Conservation (phyloP, 2,888 invertebrate genomes). For the Azorinus chamasolen region DNA sequence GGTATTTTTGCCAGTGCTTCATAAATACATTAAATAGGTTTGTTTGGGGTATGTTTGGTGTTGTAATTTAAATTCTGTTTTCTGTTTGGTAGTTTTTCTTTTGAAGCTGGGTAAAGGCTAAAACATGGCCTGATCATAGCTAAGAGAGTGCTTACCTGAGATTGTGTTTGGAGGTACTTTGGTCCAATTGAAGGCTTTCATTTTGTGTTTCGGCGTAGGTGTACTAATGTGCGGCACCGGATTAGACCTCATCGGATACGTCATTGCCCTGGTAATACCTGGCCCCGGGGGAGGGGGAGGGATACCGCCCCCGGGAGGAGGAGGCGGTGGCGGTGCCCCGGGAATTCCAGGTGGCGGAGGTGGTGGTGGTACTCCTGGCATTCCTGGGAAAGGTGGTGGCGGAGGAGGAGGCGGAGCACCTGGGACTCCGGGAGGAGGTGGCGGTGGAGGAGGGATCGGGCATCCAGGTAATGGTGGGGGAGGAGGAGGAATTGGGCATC, state of each 20-base stretch:
- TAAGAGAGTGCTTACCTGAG: constrained; percentile 72
- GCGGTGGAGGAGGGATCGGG: constrained; percentile 81
- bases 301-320: constrained; percentile 69
- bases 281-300: constrained; percentile 38
- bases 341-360: constrained; percentile 63
- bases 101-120: too few species aligned
- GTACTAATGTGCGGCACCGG: constrained; percentile 87
- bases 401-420: constrained; percentile 80
- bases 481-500: constrained; percentile 53
- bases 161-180: constrained; percentile 91
- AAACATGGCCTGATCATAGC: too few species aligned
- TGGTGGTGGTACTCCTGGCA: constrained; percentile 55
- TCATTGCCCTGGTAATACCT: constrained; percentile 25
- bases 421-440: constrained; percentile 70
- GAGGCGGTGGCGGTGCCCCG: constrained; percentile 64
- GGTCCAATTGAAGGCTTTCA: constrained; percentile 99
- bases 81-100: too few species aligned
- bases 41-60: too few species aligned
- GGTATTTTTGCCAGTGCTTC: too few species aligned
- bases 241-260: constrained; percentile 49
- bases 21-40: too few species aligned
- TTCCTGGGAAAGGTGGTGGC: constrained; percentile 77
- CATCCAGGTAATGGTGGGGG: constrained; percentile 66
- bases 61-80: too few species aligned
- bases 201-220: constrained; percentile 97